Base-by-base conservation (phyloP, 2,113 vertebrate species). In the Hirundichthys speculiger region DNA sequence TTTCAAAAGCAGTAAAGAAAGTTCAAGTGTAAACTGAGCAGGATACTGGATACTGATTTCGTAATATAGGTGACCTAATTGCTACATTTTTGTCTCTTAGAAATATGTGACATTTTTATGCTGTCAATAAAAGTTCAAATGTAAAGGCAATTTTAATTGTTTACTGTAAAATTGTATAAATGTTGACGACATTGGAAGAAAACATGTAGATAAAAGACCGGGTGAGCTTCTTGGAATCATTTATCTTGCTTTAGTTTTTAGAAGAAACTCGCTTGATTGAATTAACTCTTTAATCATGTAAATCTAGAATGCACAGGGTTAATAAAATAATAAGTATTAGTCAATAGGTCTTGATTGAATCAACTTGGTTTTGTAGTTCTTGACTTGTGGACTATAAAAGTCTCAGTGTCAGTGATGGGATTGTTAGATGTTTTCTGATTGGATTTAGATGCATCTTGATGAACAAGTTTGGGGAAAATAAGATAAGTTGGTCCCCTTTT, bases 361-460 rank as follows among this genome's bases (percentile, higher is more conserved):
- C 22, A 62, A 13, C n/a, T 53, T 22, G 54, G 13, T 47, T 45
- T 13, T 50, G 13, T 34, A 13, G 54, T 21, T 56, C 5, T 13
- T 40, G 7, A 2, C 8, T 30, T 27, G 16, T 61, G 6, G 15
- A 19, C 14, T 54, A 40, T 11, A 24, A 9, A 47, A 27, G 12
- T 41, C 13, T 5, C 39, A 5, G 6, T 55, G 18, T 51, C 20
- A 18, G 4, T 41, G 43, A 16, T 49, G 13, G 13, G 16, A 48
- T 70, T 52, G 45, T 59, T 11, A 19, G 13, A 55, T 16, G 19
- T 58, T 63, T 56, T 47, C 8, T 62, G 14, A 9, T 24, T 5
- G 5, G 30, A 21, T 8, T 30, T 61, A 43, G 19, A 34, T 40
- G 11, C 9, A 46, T 51, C 18, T 24, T 63, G 38, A 64, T 38